A percentile compares a stretch with the other conserved stretches of the same genome.
These are phyloP conservation scores for Pyrrhia umbra DNA, from an alignment of 2,888 invertebrate genomes.

Conservation along the genomic window DNA sequence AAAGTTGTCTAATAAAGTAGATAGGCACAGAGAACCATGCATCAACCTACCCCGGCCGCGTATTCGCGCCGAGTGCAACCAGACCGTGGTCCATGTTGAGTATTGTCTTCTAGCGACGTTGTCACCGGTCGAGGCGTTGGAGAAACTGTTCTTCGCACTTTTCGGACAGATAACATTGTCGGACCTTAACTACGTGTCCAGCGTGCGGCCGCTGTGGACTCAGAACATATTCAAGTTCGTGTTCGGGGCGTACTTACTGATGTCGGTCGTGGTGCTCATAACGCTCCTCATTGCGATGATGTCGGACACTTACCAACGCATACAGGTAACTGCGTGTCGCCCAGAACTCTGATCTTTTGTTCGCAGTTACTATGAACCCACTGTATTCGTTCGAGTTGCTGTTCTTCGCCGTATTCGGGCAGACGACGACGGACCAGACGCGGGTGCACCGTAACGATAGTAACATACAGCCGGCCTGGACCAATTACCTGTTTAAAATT, in stretches of 20 bases:
- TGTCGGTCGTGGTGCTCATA: slow-evolving; percentile 99
- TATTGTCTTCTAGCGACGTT: slow-evolving; percentile 93
- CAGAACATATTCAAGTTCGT: slow-evolving; percentile 96
- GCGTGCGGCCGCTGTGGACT: slow-evolving; percentile 94
- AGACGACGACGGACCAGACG: slow-evolving; percentile 95
- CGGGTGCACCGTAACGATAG: slow-evolving; percentile 91
- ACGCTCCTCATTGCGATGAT: slow-evolving; percentile 99
- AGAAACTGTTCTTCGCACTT: slow-evolving; percentile 99
- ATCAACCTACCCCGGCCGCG: slow-evolving; percentile 78
- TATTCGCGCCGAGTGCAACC: slow-evolving; percentile 67
- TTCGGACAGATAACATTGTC: slow-evolving; percentile 98
- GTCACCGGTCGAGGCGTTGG: slow-evolving; percentile 97
- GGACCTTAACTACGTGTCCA: slow-evolving; percentile 94
- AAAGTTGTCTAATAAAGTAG: slow-evolving; percentile 20
- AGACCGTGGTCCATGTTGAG: slow-evolving; percentile 84
- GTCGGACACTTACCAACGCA: slow-evolving; percentile 99
- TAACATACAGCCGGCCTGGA: slow-evolving; percentile 94
- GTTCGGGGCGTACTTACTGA: slow-evolving; percentile 99
- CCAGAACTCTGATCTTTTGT: slow-evolving; percentile 83
- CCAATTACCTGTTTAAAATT: slow-evolving; percentile 96
- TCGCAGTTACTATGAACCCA: slow-evolving; percentile 97
- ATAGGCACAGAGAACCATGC: slow-evolving; percentile 55
- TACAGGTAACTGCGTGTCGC: slow-evolving; percentile 95
- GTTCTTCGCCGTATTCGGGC: slow-evolving; percentile 99
- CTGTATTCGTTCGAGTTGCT: slow-evolving; percentile 98